Base-by-base conservation (phyloP, 2,113 vertebrate genomes). In the Chaetodon trifascialis region DNA sequence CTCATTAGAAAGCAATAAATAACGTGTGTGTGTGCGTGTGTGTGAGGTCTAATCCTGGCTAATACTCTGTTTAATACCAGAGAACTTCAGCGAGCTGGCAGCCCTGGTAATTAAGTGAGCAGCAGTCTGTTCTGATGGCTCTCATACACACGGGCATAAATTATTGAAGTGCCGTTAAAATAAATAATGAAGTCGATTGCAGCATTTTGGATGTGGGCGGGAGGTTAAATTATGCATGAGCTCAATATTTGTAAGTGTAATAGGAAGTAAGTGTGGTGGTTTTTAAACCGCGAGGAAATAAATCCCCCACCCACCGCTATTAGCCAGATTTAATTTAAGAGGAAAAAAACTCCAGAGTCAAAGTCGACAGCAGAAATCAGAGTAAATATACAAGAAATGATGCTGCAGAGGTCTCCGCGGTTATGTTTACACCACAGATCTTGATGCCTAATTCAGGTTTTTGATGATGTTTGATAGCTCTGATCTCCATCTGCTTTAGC, bases 191-290 rank as follows among this genome's bases (percentile, higher is more conserved):
- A 95, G 86, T 71, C 46, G 67, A 85, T 79, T 85, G 90, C 91
- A 89, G 83, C 91, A 88, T 93, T 93, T 93, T 93, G 91, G 85
- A 91, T 81, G 91, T 91, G 86, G 86, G 91, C 79, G 91, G 83
- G 80, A 89, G 86, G 89, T 93, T 95, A 79, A 93, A 95, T 94
- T 94, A 95, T 95, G 93, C 83, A 92, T 90, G 86, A 86, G 81
- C 81, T 86, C 79, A 88, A 91, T 91, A 91, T 92, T 93, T 91
- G 90, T 90, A 90, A 90, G 85, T 89, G 84, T 93, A 93, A 92
- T 91, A 76, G 87, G 73, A 88, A 88, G 87, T 86, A 91, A 90
- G 81, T 88, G 89, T 60, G 77, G 44, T 77, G 85, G 46, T 59
- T 83, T 76, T 66, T 70, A 63, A 87, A 84, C 59, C 9, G 11